A percentile compares a stretch with the other conserved stretches of the same genome.
These are phyloP conservation scores for Schizotus pectinicornis DNA, from an alignment of 2,888 invertebrate genomes.

Conservation along the genomic window DNA sequence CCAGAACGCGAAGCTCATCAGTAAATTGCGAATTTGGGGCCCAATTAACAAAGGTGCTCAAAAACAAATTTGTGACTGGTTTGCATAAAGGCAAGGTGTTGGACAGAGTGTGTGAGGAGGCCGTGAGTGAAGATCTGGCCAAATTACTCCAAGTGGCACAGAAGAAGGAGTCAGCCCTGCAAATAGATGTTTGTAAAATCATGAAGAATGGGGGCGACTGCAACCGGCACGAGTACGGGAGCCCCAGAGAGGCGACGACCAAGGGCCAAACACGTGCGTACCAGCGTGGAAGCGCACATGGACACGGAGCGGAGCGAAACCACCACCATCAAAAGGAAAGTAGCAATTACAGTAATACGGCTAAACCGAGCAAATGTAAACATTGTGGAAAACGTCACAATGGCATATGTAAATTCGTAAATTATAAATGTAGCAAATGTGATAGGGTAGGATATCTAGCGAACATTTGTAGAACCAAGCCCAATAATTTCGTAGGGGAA, in stretches of 20 bases:
- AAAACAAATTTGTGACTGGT: constrained; percentile 25
- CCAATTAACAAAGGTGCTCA: constrained; percentile 16
- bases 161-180: too few relatives aligned
- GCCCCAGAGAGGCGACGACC: too few relatives aligned
- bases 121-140: background rate
- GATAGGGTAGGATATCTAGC: constrained; percentile 8
- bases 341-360: too few relatives aligned
- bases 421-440: constrained; percentile 5
- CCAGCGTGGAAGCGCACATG: too few relatives aligned
- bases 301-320: too few relatives aligned
- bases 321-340: too few relatives aligned
- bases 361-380: constrained; percentile 7
- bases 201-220: too few relatives aligned
- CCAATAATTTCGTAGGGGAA: too few relatives aligned
- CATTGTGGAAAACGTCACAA: constrained; percentile 1
- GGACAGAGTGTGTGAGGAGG: constrained; percentile 30
- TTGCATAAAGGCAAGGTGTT: constrained; percentile 17
- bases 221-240: too few relatives aligned
- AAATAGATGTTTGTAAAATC: too few relatives aligned
- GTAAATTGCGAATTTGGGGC: constrained; percentile 27
- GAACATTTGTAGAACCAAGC: background rate
- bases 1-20: constrained; percentile 17
- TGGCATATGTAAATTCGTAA: constrained; percentile 1
- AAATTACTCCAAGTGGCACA: too few relatives aligned
- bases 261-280: too few relatives aligned